phyloP scores from a whole-genome alignment of 2,797 vertebrate genomes.

The Huso huso region DNA sequence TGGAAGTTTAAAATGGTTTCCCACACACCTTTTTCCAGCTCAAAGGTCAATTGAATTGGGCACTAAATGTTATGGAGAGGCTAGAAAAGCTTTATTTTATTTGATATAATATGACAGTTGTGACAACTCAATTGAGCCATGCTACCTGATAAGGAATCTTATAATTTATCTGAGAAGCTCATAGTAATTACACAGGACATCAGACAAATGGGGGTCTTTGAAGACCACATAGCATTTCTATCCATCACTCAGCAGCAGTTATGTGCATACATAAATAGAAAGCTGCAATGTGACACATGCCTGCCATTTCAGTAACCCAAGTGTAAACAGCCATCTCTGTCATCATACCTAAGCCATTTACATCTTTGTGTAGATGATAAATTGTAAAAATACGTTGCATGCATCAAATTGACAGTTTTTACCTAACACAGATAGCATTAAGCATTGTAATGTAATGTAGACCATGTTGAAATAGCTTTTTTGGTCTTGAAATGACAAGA shows the following conservation, averaged over 20 bases:
- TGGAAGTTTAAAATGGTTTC: too few species aligned
- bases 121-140: neutral
- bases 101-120: neutral
- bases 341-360: slow-evolving; percentile 9
- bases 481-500: too few species aligned
- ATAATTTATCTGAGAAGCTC: neutral
- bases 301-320: slow-evolving; percentile 6
- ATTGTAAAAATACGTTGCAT: slow-evolving; percentile 15
- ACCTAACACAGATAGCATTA: slow-evolving; percentile 4
- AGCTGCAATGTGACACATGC: slow-evolving; percentile 10
- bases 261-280: slow-evolving; percentile 13
- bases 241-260: neutral
- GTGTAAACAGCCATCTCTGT: slow-evolving; percentile 6
- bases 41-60: too few species aligned
- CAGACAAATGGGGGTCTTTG: slow-evolving; percentile 1
- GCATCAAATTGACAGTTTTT: slow-evolving; percentile 21
- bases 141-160: slow-evolving; percentile 7
- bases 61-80: too few species aligned
- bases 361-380: slow-evolving; percentile 8
- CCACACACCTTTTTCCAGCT: too few species aligned
- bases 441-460: slow-evolving; percentile 2
- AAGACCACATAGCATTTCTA: neutral
- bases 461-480: slow-evolving; percentile 3
- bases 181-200: slow-evolving; percentile 1
- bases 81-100: too few species aligned